phyloP scores from a whole-genome alignment of 2,888 invertebrate genomes.

The Drosophila engyochracea region DNA sequence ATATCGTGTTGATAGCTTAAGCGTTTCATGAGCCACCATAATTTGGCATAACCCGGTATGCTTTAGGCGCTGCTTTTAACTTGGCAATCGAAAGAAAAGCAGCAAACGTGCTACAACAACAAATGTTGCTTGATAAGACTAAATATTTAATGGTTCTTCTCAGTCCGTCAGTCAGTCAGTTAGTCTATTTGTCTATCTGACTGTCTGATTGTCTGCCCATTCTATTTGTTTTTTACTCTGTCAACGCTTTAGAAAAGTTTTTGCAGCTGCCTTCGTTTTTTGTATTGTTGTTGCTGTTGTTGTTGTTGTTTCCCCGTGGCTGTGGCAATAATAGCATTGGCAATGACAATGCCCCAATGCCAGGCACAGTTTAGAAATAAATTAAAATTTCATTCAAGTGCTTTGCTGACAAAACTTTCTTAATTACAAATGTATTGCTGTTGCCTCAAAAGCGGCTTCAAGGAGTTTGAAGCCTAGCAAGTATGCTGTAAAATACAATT shows the following conservation, averaged over 20 bases:
- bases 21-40: constrained; percentile 65
- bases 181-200: constrained; percentile 18
- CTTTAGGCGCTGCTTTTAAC: constrained; percentile 52
- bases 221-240: constrained; percentile 45
- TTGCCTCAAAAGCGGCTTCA: constrained; percentile 17
- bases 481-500: constrained; percentile 22
- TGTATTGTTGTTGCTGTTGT: constrained; percentile 12
- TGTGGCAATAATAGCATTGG: constrained; percentile 54
- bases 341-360: constrained; percentile 36
- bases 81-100: constrained; percentile 15
- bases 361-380: constrained; percentile 72
- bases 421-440: constrained; percentile 73
- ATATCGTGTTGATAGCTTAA: constrained; percentile 80
- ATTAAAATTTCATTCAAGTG: constrained; percentile 80
- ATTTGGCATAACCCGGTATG: constrained; percentile 57
- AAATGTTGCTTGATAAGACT: constrained; percentile 68
- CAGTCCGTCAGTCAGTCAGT: constrained; percentile 32
- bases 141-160: constrained; percentile 70
- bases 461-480: constrained; percentile 15
- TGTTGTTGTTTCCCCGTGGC: constrained; percentile 41
- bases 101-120: constrained; percentile 5
- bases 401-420: constrained; percentile 74
- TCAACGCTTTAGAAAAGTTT: constrained; percentile 69
- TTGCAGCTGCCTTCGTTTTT: constrained; percentile 12
- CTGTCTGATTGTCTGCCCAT: constrained; percentile 21